Percentiles rank a stretch among this genome's conserved stretches.
Evolutionary conservation across 2,113 vertebrate genomes (phyloP).

Genomic region (Thinocorus orbignyianus): DNA sequence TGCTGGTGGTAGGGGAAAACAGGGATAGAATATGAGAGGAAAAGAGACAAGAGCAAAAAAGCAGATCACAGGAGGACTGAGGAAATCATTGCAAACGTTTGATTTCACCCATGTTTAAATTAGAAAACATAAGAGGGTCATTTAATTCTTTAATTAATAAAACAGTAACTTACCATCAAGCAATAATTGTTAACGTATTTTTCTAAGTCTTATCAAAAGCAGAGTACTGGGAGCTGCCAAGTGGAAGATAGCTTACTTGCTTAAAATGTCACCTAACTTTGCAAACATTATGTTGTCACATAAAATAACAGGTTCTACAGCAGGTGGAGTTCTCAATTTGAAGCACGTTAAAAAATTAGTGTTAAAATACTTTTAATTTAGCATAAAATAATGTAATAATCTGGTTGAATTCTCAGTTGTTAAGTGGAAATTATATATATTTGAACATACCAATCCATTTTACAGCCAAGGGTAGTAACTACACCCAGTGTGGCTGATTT

Average conservation of each 20-base stretch:
- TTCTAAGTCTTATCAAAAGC: background rate
- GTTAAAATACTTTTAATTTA: background rate
- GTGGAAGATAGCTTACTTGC: background rate
- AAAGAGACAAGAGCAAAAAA: background rate
- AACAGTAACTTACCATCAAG: background rate
- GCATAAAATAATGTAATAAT: background rate
- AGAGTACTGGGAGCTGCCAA: background rate
- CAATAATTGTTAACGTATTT: background rate
- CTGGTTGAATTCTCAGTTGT: background rate
- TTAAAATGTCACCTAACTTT: background rate
- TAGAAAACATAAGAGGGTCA: background rate
- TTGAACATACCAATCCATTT: background rate
- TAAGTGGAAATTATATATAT: slow-evolving; percentile 1
- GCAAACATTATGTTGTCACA: background rate
- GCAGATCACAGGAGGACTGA: background rate
- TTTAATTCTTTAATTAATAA: background rate
- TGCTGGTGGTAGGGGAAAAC: background rate
- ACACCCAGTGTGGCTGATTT: background rate
- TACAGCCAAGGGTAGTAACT: background rate
- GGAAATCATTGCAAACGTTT: background rate
- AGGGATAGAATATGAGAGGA: background rate
- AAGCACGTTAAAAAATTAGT: background rate
- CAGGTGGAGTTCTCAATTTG: background rate
- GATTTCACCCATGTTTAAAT: background rate
- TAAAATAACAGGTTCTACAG: background rate